Evolutionary conservation across 2,797 vertebrate species (phyloP), one percentile per base, ranked within the genome.

Genomic region (Tokudaia muenninki): DNA sequence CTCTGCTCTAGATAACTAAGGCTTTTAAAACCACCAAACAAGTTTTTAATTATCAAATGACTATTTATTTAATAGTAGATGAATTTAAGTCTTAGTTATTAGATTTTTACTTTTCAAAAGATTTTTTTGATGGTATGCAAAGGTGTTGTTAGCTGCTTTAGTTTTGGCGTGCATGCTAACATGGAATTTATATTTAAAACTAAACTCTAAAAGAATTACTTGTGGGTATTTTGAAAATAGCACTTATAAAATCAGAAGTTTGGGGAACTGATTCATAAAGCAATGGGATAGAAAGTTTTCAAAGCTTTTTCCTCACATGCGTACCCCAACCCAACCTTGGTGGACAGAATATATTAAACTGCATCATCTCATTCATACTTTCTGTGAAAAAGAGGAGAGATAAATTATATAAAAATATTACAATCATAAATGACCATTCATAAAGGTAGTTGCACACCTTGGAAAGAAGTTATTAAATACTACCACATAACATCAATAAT

Each of bases 391-490:
- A 93, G 19, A 96, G 7, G 80, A 96, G 81, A 92, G 31, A 79
- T 92, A 34, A 72, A 52, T 59, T 90, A 65, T 59, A 78, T 57
- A 65, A 86, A 34, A 93, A 88, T 79, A 59, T 74, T 91, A 19
- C 22, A 91, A 79, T 96, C 29, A 75, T 81, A 81, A 26, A 37
- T 84, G 50, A 74, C 79, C 6, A 6, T 77, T 94, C 94, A 61
- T 84, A 91, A 97, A 94, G n/a, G 75, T 4, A 5, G 37, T 93
- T 87, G n/a, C 74, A 92, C 2, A 93, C 31, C 31, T 95, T 94
- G 14, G 96, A 95, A 96, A 78, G 50, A 92, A 67, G 10, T 22
- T 74, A 91, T 86, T 93, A 89, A 97, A 87, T 91, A 70, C 91
- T 70, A 52, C 65, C 59, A 65, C 37, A 24, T 89, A 91, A 50